phyloP scores from a whole-genome alignment of 2,113 vertebrate species.

The Lagopus leucura region DNA sequence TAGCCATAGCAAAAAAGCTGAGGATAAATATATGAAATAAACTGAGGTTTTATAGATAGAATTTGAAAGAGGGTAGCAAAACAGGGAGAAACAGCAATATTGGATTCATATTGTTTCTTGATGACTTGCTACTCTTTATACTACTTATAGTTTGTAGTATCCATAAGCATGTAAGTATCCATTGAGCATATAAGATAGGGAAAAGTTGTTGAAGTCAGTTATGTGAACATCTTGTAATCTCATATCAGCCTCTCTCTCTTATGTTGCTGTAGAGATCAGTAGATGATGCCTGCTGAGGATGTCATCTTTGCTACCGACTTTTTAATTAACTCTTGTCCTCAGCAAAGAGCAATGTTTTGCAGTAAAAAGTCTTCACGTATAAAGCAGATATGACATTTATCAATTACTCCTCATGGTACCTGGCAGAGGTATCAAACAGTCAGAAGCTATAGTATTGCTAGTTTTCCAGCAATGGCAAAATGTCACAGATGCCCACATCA shows the following conservation, averaged over 20 bases:
- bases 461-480: slow-evolving; percentile 10
- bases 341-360: slow-evolving; percentile 58
- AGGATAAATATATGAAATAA: background rate
- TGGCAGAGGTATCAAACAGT: slow-evolving; percentile 33
- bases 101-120: background rate
- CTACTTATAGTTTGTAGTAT: background rate
- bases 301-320: slow-evolving; percentile 64
- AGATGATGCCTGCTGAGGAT: slow-evolving; percentile 46
- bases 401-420: slow-evolving; percentile 33
- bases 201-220: slow-evolving; percentile 23
- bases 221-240: slow-evolving; percentile 10
- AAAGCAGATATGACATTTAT: slow-evolving; percentile 66
- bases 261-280: slow-evolving; percentile 45
- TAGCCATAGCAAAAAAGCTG: background rate
- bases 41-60: background rate
- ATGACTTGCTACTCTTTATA: background rate
- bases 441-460: background rate
- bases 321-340: slow-evolving; percentile 71
- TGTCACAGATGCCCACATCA: background rate
- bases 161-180: background rate
- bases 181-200: background rate
- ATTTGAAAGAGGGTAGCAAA: background rate
- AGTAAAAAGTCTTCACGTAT: slow-evolving; percentile 51
- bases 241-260: background rate
- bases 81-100: background rate